phyloP scores from a whole-genome alignment of 1,140 invertebrate genomes.

The Drosophila orena region DNA sequence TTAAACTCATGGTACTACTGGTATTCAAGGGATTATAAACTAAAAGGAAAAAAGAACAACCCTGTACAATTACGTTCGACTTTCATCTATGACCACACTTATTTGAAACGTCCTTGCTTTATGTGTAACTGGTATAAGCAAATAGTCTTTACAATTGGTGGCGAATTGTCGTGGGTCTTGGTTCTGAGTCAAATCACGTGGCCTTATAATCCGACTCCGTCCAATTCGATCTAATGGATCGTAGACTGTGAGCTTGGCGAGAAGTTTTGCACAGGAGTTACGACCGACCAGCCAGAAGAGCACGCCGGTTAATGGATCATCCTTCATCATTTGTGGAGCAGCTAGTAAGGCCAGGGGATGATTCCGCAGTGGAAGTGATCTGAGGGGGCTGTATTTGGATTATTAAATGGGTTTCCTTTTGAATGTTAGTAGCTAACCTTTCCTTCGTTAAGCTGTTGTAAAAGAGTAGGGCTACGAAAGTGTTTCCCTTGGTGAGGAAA shows the following conservation, averaged over 20 bases:
- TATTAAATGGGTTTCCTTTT: no score
- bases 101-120: neutral
- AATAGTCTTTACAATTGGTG: neutral
- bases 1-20: constrained; percentile 7
- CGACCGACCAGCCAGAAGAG: constrained; percentile 13
- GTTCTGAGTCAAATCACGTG: neutral
- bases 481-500: neutral
- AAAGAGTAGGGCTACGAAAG: constrained; percentile 2
- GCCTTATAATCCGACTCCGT: neutral
- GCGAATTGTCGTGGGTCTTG: neutral
- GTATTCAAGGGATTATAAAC: neutral
- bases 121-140: neutral
- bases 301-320: neutral
- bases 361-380: neutral
- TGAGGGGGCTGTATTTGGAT: neutral
- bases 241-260: constrained; percentile 4
- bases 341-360: constrained; percentile 4
- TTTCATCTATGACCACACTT: neutral
- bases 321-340: neutral
- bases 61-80: neutral
- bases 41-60: neutral
- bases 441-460: constrained; percentile 2
- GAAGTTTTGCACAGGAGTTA: neutral
- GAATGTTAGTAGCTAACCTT: neutral
- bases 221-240: neutral